Conservation (phyloP, 2,797 vertebrate species). For the Kryptopterus vitreolus region DNA sequence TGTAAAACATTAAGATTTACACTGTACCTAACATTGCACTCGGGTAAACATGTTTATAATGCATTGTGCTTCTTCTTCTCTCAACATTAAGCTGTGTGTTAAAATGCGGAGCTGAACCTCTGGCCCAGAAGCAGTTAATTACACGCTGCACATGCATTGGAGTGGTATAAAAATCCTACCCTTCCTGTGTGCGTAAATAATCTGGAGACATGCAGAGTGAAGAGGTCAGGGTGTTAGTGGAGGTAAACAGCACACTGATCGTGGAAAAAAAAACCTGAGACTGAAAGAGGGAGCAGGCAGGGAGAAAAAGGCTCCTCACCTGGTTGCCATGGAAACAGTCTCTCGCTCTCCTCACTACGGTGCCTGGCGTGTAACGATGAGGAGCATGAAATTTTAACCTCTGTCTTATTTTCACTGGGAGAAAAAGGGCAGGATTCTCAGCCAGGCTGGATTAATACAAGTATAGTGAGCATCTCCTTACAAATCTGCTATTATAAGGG, state of each 20-base stretch:
- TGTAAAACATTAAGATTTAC: not conserved
- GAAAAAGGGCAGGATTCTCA: not conserved
- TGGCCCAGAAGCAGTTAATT: not conserved
- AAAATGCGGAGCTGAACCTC: not conserved
- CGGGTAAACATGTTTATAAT: too few relatives aligned
- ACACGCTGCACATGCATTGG: not conserved
- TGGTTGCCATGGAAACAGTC: conserved; percentile 73
- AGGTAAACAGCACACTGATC: conserved; percentile 5
- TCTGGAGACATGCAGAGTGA: not conserved
- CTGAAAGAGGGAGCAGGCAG: conserved; percentile 8
- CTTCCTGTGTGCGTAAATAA: not conserved
- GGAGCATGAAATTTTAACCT: conserved; percentile 12
- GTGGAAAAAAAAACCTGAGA: not conserved
- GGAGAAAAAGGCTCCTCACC: conserved; percentile 46
- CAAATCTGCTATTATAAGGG: not conserved
- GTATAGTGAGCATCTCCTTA: not conserved
- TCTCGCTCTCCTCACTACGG: conserved; percentile 66
- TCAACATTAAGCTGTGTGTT: not conserved
- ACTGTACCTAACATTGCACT: not conserved
- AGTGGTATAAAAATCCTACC: not conserved
- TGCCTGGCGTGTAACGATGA: conserved; percentile 52
- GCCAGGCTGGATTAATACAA: not conserved
- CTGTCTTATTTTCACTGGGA: not conserved
- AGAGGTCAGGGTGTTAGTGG: not conserved
- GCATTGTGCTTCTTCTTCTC: not conserved